Evolutionary conservation across 2,888 invertebrate genomes (phyloP), one percentile per base, ranked within the genome.

Genomic region (Antitype chi): DNA sequence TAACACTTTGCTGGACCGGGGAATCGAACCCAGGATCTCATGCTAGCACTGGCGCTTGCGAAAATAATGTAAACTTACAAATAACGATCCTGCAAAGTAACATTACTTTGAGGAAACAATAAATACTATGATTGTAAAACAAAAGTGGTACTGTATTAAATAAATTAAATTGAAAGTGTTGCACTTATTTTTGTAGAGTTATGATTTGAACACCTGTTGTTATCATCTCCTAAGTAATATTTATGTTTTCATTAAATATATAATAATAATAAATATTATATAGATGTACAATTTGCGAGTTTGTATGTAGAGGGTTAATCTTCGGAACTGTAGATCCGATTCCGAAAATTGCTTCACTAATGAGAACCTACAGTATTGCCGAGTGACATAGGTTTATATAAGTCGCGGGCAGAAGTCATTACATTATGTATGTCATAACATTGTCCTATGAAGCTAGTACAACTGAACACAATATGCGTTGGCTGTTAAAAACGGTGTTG

Each of bases 151-250:
- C 72, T 57, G 25, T 38, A 49, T 32, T 17, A 32, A 63, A 47
- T 43, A 43, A 78, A 63, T 63, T 63, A 5, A 49, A 62, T 25
- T 23, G 38, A 53, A 17, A 53, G 25, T 8, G 28, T 17, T 69
- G 55, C 47, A 66, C 53, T 74, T 53, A 55, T 28, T 68, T 47
- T 76, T 38, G 20, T 62, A 59, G 52, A 84, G 77, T 79, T 84
- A 81, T 77, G 63, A 70, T 60, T 52, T 9, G 9, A 53, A 47
- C 79, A 78, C 69, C 75, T 79, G 75, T 47, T 64, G 60, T 63
- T 60, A 8, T 57, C 57, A 63, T 70, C 32, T 68, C 17, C 3
- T 32, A 17, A 6, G 6, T 9, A 32, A 49, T 59, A 28, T 84
- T 62, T 69, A 25, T 74, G 32, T 74, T 71, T 25, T 47, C 11